Conservation (phyloP, 2,797 vertebrate genomes). For the Tenualosa ilisha region DNA sequence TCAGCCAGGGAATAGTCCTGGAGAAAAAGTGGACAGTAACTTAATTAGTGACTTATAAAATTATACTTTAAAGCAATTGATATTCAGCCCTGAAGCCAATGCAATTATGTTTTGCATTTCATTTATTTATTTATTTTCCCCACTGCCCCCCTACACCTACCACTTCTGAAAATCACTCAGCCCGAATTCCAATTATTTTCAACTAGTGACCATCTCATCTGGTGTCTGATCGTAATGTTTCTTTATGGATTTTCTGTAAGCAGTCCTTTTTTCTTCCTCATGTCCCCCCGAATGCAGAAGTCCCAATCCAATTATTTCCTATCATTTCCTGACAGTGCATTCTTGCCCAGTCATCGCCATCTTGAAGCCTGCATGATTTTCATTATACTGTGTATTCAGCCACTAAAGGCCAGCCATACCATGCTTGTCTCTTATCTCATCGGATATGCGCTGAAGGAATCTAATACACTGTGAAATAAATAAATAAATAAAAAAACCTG, state of each 20-base stretch:
- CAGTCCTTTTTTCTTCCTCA: constrained; percentile 26
- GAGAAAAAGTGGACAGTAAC: constrained; percentile 69
- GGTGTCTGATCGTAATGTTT: constrained; percentile 63
- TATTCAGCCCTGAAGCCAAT: constrained; percentile 71
- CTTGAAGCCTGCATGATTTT: constrained; percentile 54
- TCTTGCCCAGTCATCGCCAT: constrained; percentile 45
- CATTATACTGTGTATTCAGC: constrained; percentile 52
- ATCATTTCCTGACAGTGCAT: constrained; percentile 51
- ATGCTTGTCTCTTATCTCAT: constrained; percentile 45
- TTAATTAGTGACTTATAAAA: constrained; percentile 74
- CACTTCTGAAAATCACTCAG: constrained; percentile 54
- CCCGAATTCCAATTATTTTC: constrained; percentile 63
- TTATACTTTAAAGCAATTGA: constrained; percentile 70
- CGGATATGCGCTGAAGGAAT: neutral
- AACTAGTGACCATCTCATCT: constrained; percentile 54
- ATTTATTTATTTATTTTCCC: constrained; percentile 42
- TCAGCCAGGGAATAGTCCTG: constrained; percentile 58
- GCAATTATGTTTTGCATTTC: constrained; percentile 69
- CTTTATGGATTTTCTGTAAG: constrained; percentile 61
- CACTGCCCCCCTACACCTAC: constrained; percentile 46
- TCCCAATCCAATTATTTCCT: constrained; percentile 70
- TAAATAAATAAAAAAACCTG: no score
- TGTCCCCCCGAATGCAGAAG: constrained; percentile 45
- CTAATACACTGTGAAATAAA: no score
- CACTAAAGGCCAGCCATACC: constrained; percentile 39